Conservation (phyloP, 1,140 invertebrate species). For the Patella vulgata region DNA sequence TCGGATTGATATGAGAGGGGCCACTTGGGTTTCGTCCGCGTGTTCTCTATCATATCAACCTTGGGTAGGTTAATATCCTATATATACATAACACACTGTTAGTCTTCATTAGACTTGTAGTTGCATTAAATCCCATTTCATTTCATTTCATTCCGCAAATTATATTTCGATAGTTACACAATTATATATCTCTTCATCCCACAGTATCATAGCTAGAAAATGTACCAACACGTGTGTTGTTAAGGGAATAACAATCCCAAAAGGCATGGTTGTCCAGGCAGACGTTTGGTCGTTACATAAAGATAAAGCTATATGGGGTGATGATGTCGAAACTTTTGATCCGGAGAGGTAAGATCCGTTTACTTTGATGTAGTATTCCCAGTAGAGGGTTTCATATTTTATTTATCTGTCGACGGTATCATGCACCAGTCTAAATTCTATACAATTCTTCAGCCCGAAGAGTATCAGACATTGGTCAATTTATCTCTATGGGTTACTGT, state of each 20-base stretch:
- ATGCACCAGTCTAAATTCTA: background rate
- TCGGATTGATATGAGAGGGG: no score
- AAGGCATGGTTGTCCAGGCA: slow-evolving; percentile 61
- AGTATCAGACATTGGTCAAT: background rate
- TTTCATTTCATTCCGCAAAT: no score
- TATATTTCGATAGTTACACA: no score
- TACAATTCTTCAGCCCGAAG: background rate
- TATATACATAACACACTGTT: no score
- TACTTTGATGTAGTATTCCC: background rate
- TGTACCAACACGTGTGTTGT: slow-evolving; percentile 59
- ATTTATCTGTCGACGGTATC: background rate
- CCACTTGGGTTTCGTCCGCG: no score
- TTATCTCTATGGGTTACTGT: background rate
- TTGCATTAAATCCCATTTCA: no score
- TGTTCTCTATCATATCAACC: no score
- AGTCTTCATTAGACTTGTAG: no score
- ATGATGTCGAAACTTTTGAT: slow-evolving; percentile 54
- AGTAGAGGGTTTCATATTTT: background rate
- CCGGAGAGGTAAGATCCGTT: slow-evolving; percentile 52
- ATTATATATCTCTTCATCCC: no score
- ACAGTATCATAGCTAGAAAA: slow-evolving; percentile 60
- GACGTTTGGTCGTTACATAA: slow-evolving; percentile 65
- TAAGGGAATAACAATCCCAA: slow-evolving; percentile 52
- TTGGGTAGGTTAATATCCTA: no score
- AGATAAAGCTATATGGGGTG: slow-evolving; percentile 61